Percentiles rank a stretch among this genome's conserved stretches.
Conservation (phyloP, 64 coral and sea anemone species). For the Dendrophyllia cribrosa region DNA sequence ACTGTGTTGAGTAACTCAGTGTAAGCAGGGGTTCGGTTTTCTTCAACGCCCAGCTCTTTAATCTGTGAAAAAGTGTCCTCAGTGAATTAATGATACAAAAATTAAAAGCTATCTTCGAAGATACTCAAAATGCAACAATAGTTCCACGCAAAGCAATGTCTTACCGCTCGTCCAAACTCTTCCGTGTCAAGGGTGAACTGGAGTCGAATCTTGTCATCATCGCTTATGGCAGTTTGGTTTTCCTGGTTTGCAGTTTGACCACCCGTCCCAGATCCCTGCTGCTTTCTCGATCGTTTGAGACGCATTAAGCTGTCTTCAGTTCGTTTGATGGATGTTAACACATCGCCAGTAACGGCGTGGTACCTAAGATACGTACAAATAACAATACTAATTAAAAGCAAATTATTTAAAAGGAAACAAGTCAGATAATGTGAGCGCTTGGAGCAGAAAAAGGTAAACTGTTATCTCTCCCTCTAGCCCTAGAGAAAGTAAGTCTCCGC, state of each 20-base stretch:
- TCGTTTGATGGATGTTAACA: conserved; percentile 94
- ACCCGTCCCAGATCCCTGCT: conserved; percentile 47
- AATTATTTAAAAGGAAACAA: too few species aligned
- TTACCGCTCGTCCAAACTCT: conserved; percentile 90
- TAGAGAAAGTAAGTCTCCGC: too few species aligned
- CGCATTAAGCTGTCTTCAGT: conserved; percentile 95
- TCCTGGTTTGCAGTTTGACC: conserved; percentile 40
- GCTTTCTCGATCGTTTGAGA: conserved; percentile 88
- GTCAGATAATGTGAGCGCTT: too few species aligned
- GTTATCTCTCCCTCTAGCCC: too few species aligned
- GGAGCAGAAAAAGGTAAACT: too few species aligned
- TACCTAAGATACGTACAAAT: conserved; percentile 58
- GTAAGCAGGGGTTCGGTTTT: conserved; percentile 73
- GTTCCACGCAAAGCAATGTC: neutral
- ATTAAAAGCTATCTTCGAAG: neutral
- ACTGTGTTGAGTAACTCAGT: conserved; percentile 70
- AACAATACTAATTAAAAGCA: neutral
- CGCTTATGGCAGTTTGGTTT: conserved; percentile 61
- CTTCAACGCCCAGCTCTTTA: conserved; percentile 65
- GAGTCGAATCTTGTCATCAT: conserved; percentile 95
- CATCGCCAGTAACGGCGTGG: conserved; percentile 80
- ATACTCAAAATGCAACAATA: neutral
- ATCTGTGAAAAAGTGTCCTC: conserved; percentile 45
- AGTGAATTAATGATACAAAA: neutral
- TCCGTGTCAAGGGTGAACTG: conserved; percentile 89